phyloP scores from a whole-genome alignment of 2,888 invertebrate genomes.

The Piscicola geometra region DNA sequence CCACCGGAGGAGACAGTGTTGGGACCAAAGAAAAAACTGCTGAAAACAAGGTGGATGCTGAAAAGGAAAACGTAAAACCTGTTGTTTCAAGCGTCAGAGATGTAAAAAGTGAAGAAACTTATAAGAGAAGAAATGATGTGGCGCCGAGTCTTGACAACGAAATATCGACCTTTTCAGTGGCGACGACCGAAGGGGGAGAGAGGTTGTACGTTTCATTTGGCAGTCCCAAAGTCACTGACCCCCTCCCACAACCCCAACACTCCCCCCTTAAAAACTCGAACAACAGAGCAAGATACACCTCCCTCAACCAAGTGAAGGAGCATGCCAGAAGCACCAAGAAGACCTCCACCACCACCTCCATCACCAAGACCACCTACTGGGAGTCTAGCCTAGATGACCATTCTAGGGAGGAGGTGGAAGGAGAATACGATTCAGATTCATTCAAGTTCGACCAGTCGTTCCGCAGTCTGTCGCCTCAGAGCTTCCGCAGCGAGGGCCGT shows the following conservation, averaged over 20 bases:
- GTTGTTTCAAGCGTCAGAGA: background rate
- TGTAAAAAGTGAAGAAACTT: background rate
- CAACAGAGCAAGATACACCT: background rate
- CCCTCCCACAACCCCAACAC: background rate
- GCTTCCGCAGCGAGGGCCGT: conserved; percentile 23
- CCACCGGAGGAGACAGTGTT: background rate
- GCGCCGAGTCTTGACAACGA: conserved; percentile 30
- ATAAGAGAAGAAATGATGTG: background rate
- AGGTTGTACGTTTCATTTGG: conserved; percentile 23
- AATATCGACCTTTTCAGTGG: conserved; percentile 24
- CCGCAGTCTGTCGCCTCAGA: conserved; percentile 12
- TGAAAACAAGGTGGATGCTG: background rate
- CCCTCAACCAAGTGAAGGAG: background rate
- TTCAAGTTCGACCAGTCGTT: background rate
- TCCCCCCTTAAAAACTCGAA: too few species aligned
- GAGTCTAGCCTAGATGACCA: conserved; percentile 2
- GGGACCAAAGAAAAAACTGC: background rate
- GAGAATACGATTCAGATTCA: background rate
- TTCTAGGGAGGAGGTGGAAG: background rate
- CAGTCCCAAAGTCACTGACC: background rate
- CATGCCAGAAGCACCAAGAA: background rate
- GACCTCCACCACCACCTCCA: background rate
- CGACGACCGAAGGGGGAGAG: conserved; percentile 14
- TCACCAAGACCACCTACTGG: conserved; percentile 28
- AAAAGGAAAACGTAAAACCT: background rate